Evolutionary conservation across 2,888 invertebrate species (phyloP).

Genomic region (Netelia virgata): DNA sequence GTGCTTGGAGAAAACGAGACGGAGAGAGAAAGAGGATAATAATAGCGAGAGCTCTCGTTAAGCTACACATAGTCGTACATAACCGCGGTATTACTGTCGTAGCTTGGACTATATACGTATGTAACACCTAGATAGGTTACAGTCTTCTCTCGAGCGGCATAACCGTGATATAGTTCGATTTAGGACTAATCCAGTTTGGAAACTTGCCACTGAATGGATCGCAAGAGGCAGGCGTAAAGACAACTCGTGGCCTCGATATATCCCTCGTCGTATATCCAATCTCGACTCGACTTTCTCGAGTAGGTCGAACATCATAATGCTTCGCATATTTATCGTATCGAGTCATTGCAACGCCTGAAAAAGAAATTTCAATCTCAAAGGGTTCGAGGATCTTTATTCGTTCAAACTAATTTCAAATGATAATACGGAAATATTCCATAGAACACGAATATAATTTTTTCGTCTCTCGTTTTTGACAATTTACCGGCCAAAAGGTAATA

Average conservation of each 20-base stretch:
- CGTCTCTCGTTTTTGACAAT: too few species aligned
- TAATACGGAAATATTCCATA: too few species aligned
- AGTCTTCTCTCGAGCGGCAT: not conserved
- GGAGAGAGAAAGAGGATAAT: not conserved
- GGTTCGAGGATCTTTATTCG: too few species aligned
- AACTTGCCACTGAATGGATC: slow-evolving; percentile 56
- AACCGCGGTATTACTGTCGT: not conserved
- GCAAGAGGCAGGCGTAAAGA: slow-evolving; percentile 26
- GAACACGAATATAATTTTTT: too few species aligned
- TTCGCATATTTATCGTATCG: too few species aligned
- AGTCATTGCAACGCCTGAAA: too few species aligned
- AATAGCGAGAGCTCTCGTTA: slow-evolving; percentile 52
- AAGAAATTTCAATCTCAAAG: too few species aligned
- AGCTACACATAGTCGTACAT: slow-evolving; percentile 36
- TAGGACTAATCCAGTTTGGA: slow-evolving; percentile 62
- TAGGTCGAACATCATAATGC: too few species aligned
- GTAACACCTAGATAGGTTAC: not conserved
- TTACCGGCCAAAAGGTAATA: too few species aligned
- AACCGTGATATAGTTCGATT: slow-evolving; percentile 47
- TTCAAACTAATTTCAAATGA: too few species aligned
- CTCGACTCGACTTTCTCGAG: too few species aligned
- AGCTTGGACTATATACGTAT: not conserved
- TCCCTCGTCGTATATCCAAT: too few species aligned
- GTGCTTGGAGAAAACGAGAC: slow-evolving; percentile 35
- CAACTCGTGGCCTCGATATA: slow-evolving; percentile 28